These are phyloP conservation scores for Cryptoleucopteryx plumbea DNA, from an alignment of 2,113 vertebrate species.

Conservation along the genomic window DNA sequence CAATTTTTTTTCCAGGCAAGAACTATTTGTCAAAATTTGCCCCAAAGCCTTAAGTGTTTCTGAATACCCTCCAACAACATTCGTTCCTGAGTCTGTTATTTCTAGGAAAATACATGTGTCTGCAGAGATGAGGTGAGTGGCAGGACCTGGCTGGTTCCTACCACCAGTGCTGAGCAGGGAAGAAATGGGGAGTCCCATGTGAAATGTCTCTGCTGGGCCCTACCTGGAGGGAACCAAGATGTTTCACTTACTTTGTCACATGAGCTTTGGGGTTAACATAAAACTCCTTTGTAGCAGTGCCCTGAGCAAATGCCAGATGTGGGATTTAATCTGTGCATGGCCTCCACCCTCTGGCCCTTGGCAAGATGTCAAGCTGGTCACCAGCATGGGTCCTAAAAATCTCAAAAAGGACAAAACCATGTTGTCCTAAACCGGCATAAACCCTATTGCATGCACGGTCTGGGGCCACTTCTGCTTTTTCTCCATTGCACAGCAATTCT, in stretches of 20 bases:
- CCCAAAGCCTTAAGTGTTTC: not conserved
- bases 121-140: not conserved
- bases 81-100: not conserved
- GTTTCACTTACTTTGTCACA: not conserved
- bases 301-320: not conserved
- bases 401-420: not conserved
- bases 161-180: not conserved
- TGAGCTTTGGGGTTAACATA: not conserved
- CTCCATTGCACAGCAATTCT: not conserved
- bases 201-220: not conserved
- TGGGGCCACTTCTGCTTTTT: not conserved
- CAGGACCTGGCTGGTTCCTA: not conserved
- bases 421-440: not conserved
- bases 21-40: not conserved
- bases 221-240: not conserved
- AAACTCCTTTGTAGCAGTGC: not conserved
- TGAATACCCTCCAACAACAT: not conserved
- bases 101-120: not conserved
- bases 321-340: not conserved
- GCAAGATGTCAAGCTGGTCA: not conserved
- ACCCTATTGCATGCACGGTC: rapidly evolving
- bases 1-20: not conserved
- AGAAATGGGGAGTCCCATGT: not conserved
- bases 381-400: not conserved
- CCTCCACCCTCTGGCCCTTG: not conserved